Conservation (phyloP, 2,888 invertebrate species). For the Ormyrus rosae region DNA sequence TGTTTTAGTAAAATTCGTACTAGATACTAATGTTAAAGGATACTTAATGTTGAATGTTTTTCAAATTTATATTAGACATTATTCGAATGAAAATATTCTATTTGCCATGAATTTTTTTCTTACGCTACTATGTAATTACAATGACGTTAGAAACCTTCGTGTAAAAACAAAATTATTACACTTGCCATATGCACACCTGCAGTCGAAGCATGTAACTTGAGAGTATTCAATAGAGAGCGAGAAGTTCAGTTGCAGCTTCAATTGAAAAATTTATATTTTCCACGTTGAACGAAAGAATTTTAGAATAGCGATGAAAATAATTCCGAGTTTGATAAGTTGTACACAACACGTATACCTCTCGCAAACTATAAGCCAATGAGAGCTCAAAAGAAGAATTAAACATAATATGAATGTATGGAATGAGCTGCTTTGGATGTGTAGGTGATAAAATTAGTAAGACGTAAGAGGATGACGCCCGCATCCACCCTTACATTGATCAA, state of each 20-base stretch:
- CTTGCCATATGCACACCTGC: slow-evolving; percentile 15
- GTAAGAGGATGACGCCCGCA: slow-evolving; percentile 68
- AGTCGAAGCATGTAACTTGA: slow-evolving; percentile 38
- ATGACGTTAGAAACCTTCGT: background rate
- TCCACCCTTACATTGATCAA: slow-evolving; percentile 57
- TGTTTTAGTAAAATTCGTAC: background rate
- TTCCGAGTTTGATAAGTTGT: background rate
- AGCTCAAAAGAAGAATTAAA: slow-evolving; percentile 10
- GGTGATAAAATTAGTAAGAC: slow-evolving; percentile 78
- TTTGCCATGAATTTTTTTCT: no score
- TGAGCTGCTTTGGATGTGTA: slow-evolving; percentile 77
- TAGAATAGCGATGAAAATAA: background rate
- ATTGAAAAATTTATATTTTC: slow-evolving; percentile 10
- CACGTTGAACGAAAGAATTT: background rate
- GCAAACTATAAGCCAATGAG: slow-evolving; percentile 32
- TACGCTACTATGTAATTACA: no score
- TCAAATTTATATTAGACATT: no score
- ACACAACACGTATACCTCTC: slow-evolving; percentile 25
- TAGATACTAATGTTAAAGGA: background rate
- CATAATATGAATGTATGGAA: slow-evolving; percentile 56
- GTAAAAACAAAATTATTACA: slow-evolving; percentile 16
- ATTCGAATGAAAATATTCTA: no score
- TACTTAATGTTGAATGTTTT: no score
- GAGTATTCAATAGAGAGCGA: slow-evolving; percentile 39
- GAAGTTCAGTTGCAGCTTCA: slow-evolving; percentile 26